Percentiles rank a stretch among this genome's conserved stretches.
Evolutionary conservation across 2,113 vertebrate species (phyloP).

Genomic region (Hypocryptadius cinnamomeus): DNA sequence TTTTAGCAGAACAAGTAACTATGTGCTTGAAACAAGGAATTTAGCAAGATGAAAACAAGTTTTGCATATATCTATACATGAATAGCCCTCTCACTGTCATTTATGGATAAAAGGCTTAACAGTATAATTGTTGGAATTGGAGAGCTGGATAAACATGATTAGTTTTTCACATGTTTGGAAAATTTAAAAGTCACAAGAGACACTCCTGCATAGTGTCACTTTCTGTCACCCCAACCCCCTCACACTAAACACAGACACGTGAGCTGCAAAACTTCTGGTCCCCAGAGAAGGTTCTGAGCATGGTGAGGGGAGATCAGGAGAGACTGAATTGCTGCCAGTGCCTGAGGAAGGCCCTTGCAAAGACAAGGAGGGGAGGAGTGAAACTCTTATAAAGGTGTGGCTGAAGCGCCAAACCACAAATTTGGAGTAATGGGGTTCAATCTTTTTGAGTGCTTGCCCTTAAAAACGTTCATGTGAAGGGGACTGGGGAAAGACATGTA

Average conservation of each 20-base stretch:
- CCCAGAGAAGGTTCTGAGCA: not conserved
- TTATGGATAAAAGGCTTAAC: not conserved
- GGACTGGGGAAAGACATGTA: not conserved
- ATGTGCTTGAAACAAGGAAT: not conserved
- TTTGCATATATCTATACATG: not conserved
- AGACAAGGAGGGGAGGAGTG: not conserved
- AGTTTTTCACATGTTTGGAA: not conserved
- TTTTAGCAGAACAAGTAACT: not conserved
- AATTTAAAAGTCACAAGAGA: not conserved
- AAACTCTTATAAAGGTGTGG: not conserved
- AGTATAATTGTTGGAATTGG: not conserved
- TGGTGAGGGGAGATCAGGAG: not conserved
- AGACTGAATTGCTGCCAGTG: not conserved
- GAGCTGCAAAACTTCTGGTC: not conserved
- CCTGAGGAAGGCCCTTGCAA: not conserved
- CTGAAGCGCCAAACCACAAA: not conserved
- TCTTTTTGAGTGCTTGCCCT: not conserved
- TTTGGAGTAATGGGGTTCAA: accelerated
- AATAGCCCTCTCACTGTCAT: not conserved
- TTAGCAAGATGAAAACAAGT: not conserved
- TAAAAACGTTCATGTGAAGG: not conserved
- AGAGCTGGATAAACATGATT: not conserved
- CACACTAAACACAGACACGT: not conserved
- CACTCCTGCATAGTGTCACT: not conserved
- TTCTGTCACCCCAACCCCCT: not conserved